phyloP scores from a whole-genome alignment of 2,888 invertebrate genomes.

The Mechanitis messenoides region DNA sequence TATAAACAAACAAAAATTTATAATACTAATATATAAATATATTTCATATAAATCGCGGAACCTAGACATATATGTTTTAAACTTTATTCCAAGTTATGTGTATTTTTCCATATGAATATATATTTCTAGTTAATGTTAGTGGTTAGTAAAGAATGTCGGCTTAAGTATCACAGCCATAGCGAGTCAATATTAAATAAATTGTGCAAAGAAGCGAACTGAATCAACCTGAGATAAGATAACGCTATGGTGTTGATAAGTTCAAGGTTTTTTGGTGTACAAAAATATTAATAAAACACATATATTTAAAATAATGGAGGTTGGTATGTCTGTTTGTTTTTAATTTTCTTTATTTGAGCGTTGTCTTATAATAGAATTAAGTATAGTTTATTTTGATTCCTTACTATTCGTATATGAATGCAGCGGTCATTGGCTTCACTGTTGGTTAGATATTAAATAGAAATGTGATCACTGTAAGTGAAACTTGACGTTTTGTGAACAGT shows the following conservation, averaged over 20 bases:
- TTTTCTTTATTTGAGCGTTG: constrained; percentile 22
- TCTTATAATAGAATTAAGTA: constrained; percentile 21
- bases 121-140: not conserved
- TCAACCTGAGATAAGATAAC: constrained; percentile 18
- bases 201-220: constrained; percentile 7
- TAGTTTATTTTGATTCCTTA: constrained; percentile 34
- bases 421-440: constrained; percentile 34
- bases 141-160: not conserved
- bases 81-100: too few species aligned
- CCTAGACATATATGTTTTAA: too few species aligned
- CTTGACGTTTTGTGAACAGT: constrained; percentile 21
- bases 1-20: too few species aligned
- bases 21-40: too few species aligned
- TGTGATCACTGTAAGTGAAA: constrained; percentile 35
- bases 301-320: too few species aligned
- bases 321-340: not conserved
- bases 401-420: constrained; percentile 28
- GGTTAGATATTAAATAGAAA: constrained; percentile 24
- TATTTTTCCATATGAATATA: not conserved
- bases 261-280: constrained; percentile 10
- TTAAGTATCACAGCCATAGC: not conserved
- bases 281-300: not conserved
- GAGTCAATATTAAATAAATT: constrained; percentile 7
- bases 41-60: too few species aligned
- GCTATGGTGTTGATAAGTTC: constrained; percentile 16